Evolutionary conservation across 2,797 vertebrate genomes (phyloP).

Genomic region (Linurgus olivaceus): DNA sequence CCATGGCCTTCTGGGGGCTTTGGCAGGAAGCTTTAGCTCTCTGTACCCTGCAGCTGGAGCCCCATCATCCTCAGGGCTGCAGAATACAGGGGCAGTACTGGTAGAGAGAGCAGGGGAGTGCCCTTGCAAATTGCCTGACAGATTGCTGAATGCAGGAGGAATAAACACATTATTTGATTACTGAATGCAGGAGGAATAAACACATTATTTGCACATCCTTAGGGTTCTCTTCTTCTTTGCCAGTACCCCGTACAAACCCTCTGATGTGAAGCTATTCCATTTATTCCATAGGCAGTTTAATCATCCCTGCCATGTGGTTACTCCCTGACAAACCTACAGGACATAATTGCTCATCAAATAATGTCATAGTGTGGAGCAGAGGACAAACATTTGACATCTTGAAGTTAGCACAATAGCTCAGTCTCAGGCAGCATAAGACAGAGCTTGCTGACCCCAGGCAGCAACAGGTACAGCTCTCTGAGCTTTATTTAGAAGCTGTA

Average conservation of each 20-base stretch:
- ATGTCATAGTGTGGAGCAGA: background rate
- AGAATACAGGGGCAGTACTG: background rate
- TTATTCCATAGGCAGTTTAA: background rate
- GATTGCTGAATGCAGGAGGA: background rate
- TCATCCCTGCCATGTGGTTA: background rate
- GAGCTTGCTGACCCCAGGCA: background rate
- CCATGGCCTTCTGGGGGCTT: fast-evolving
- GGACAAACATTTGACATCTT: background rate
- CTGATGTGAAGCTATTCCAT: background rate
- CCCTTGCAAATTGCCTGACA: background rate
- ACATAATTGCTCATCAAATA: background rate
- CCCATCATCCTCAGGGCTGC: fast-evolving
- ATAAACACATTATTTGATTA: background rate
- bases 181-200: background rate
- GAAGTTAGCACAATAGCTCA: fast-evolving
- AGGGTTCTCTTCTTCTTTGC: background rate
- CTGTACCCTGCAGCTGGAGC: background rate
- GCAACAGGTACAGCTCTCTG: background rate
- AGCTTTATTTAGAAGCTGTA: conserved; percentile 40
- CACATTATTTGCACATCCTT: background rate
- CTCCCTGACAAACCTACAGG: background rate
- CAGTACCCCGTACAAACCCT: background rate
- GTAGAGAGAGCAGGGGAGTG: background rate
- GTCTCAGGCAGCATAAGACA: background rate
- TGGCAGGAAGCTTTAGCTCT: background rate